Base-by-base conservation (phyloP, 2,113 vertebrate species). In the Prionailurus viverrinus region DNA sequence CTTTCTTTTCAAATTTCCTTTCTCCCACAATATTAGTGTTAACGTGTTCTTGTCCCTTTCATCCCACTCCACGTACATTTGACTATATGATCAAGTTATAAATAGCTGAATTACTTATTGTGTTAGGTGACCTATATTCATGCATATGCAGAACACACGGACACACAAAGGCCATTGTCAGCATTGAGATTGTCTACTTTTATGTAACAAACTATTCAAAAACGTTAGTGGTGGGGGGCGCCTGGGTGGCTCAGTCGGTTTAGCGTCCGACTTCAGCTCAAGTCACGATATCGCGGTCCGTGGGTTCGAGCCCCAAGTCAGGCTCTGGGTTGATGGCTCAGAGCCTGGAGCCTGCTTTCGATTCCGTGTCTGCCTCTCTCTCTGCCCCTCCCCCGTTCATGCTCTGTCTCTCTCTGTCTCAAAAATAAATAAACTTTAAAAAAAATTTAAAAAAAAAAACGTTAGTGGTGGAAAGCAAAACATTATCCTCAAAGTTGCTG, bases 241-340 rank as follows among this genome's bases (percentile, higher is more conserved):
- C 45, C 45, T 45, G 45, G 45, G 8, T 45, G 45, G 45, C 45
- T 45, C 45, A 45, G 45, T 45, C 8, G 45, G 45, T 45, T 45
- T 1, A 45, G 45, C 8, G 45, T 45, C 45, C 1, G 45, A 45
- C 45, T 9, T 45, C 45, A 45, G 45, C 45, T 45, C 45, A 45
- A 1, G 45, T 45, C 45, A 45, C 45, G 45, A 45, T 45, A 1
- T 45, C 8, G 45, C 7, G 8, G 7, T 0, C 45, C 0, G 7
- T 45, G 45, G 9, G 45, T 45, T 45, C 45, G 8, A 45, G 45
- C 45, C 45, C 45, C 45, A 0, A 1, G 8, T 45, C 45, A 8
- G 45, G 45, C 45, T 45, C 45, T 45, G 45, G 45, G 8, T 9
- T 45, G 45, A 45, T 45, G 45, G 45, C 45, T 45, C 45, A 45